Evolutionary conservation across 2,113 vertebrate species (phyloP).

Genomic region (Cephalopterus ornatus): DNA sequence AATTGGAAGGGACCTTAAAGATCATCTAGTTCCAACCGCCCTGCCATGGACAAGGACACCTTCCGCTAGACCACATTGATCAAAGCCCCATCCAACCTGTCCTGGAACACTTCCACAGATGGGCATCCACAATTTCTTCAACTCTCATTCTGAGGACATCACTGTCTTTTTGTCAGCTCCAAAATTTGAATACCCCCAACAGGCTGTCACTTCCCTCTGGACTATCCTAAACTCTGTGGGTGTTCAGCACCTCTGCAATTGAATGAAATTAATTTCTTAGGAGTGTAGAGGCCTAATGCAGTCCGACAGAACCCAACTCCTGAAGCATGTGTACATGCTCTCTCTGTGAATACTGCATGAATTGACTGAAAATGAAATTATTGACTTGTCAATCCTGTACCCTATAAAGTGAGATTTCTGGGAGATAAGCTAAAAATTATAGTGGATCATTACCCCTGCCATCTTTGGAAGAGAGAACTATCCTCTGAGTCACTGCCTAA

Average conservation of each 20-base stretch:
- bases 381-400: neutral
- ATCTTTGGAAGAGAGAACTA: neutral
- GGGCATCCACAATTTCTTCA: neutral
- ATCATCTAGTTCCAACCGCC: neutral
- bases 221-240: neutral
- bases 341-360: neutral
- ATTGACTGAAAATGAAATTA: neutral
- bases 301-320: neutral
- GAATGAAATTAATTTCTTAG: neutral
- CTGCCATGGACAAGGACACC: neutral
- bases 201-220: neutral
- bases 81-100: neutral
- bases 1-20: neutral
- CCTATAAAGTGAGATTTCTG: neutral
- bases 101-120: neutral
- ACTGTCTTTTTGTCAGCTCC: neutral
- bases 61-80: neutral
- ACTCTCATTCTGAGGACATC: neutral
- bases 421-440: neutral
- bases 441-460: neutral
- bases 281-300: neutral
- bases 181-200: neutral
- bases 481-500: neutral
- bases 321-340: neutral
- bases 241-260: neutral